These are phyloP conservation scores for Equus quagga DNA, from an alignment of 2,113 vertebrate genomes.

Conservation along the genomic window DNA sequence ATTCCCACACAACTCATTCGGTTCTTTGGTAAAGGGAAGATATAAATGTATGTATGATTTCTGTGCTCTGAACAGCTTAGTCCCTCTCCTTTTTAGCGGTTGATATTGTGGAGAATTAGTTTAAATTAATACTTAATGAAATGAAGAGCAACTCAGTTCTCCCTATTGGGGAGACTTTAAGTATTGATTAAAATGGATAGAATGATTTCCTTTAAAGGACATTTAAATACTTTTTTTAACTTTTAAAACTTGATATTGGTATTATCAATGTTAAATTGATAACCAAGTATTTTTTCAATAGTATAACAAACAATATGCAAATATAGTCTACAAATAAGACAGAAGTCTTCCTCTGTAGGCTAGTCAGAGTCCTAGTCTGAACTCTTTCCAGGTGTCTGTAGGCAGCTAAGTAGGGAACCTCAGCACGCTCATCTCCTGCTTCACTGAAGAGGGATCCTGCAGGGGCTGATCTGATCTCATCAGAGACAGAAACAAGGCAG, in stretches of 20 bases:
- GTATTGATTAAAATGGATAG: neutral
- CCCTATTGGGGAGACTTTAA: neutral
- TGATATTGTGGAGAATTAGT: neutral
- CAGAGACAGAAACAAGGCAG: slow-evolving; percentile 48
- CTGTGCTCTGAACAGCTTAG: neutral
- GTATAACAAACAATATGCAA: neutral
- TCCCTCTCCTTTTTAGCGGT: neutral
- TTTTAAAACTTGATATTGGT: neutral
- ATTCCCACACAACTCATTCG: neutral
- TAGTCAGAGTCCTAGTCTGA: neutral
- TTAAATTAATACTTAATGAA: slow-evolving; percentile 31
- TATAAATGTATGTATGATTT: neutral
- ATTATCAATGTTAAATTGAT: neutral
- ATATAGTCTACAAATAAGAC: neutral
- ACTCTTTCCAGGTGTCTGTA: slow-evolving; percentile 50
- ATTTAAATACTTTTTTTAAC: neutral
- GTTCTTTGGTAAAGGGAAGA: neutral
- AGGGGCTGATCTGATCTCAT: slow-evolving; percentile 42
- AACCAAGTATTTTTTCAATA: neutral
- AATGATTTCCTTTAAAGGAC: neutral
- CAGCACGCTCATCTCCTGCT: neutral
- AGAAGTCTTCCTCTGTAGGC: neutral
- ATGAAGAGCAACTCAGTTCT: neutral
- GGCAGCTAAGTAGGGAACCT: slow-evolving; percentile 34
- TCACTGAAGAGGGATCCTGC: slow-evolving; percentile 34